These are phyloP conservation scores for Drosophila fulvimacula DNA, from an alignment of 2,888 invertebrate genomes.

Conservation along the genomic window DNA sequence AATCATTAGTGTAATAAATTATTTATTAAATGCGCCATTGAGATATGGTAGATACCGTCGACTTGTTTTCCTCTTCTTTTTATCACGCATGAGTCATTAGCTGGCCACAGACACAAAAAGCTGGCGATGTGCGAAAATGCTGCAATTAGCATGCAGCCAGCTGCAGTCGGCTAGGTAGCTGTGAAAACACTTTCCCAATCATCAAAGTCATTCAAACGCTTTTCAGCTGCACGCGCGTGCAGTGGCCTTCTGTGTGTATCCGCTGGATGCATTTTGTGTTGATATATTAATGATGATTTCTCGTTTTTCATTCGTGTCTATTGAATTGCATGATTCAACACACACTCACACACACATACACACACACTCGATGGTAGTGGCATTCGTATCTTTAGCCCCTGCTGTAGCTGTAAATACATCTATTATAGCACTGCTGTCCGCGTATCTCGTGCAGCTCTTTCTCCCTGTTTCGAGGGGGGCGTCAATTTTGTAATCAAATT, in stretches of 20 bases:
- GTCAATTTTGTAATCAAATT: constrained; percentile 76
- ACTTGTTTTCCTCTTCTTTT: not conserved
- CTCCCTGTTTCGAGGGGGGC: constrained; percentile 31
- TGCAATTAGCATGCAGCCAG: constrained; percentile 69
- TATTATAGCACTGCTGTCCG: constrained; percentile 8
- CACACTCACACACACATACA: constrained; percentile 31
- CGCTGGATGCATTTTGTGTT: constrained; percentile 68
- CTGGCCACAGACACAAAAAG: constrained; percentile 17
- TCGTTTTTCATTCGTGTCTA: constrained; percentile 75
- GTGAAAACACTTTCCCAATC: constrained; percentile 79
- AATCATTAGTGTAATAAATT: constrained; percentile 72
- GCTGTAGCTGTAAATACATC: constrained; percentile 40
- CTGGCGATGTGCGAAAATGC: constrained; percentile 74
- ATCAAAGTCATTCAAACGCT: constrained; percentile 77
- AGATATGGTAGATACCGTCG: constrained; percentile 24
- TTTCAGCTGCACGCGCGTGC: constrained; percentile 72
- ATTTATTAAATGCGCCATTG: constrained; percentile 46
- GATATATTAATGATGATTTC: constrained; percentile 79
- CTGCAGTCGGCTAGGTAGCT: constrained; percentile 43
- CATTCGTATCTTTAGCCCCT: constrained; percentile 27
- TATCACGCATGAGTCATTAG: constrained; percentile 65
- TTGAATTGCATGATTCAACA: constrained; percentile 77
- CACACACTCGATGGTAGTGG: constrained; percentile 32
- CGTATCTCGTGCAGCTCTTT: constrained; percentile 41
- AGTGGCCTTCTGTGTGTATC: constrained; percentile 33